These are phyloP conservation scores for Amblyjoppa proteus DNA, from an alignment of 2,888 invertebrate species.

Conservation along the genomic window DNA sequence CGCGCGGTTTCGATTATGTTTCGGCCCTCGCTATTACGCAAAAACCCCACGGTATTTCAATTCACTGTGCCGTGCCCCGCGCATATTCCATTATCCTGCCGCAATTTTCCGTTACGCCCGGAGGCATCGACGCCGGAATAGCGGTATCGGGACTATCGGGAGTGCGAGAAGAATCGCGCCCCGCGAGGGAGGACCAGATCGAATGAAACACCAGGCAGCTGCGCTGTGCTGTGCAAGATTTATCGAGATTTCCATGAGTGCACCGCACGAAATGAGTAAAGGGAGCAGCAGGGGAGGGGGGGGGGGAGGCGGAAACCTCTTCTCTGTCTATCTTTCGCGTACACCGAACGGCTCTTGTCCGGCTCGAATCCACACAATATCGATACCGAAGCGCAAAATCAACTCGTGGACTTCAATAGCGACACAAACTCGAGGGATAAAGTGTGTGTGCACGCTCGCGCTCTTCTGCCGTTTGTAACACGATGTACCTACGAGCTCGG, in stretches of 20 bases:
- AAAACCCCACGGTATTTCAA: slow-evolving; percentile 44
- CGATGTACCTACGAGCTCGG: neutral
- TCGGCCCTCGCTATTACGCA: slow-evolving; percentile 41
- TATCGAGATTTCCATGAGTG: slow-evolving; percentile 62
- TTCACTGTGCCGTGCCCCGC: slow-evolving; percentile 14
- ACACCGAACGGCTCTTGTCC: neutral
- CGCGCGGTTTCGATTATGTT: slow-evolving; percentile 8
- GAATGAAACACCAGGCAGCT: slow-evolving; percentile 39
- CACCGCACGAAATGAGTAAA: slow-evolving; percentile 36
- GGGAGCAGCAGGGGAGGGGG: too few species aligned
- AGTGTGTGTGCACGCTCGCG: slow-evolving; percentile 7
- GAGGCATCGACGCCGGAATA: slow-evolving; percentile 27
- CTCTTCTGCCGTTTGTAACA: neutral
- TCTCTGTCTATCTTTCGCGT: slow-evolving; percentile 7
- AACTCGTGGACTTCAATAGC: slow-evolving; percentile 29
- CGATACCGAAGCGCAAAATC: slow-evolving; percentile 57
- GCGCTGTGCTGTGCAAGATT: slow-evolving; percentile 58
- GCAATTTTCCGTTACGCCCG: slow-evolving; percentile 62
- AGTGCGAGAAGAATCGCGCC: slow-evolving; percentile 2
- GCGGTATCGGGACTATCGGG: slow-evolving; percentile 28
- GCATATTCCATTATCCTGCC: slow-evolving; percentile 60
- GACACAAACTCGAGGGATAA: slow-evolving; percentile 36
- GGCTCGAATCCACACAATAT: slow-evolving; percentile 50
- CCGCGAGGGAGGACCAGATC: neutral
- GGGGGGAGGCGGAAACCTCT: neutral